Evolutionary conservation across 1,140 invertebrate genomes (phyloP), one percentile per base, ranked within the genome.

Genomic region (Dreissena rostriformis): DNA sequence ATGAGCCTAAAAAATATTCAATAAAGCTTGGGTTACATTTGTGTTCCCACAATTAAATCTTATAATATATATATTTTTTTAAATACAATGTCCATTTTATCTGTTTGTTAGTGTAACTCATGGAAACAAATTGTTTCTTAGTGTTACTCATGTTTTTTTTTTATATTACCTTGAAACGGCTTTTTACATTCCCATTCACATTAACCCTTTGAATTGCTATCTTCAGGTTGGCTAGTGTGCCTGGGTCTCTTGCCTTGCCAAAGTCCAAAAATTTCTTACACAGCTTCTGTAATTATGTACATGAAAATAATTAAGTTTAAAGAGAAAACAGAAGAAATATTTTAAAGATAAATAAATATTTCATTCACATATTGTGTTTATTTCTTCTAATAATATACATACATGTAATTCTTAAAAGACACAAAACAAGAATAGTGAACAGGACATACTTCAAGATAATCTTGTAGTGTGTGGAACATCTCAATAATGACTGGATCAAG

Each of bases 111-210:
- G 39, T 39, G 39, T 39, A 5, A 39, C 8, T 39, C 39, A 8
- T 39, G 39, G 39, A 39, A 39, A 39, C 39, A 39, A 39, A 39
- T 39, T 39, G 39, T 39, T 39, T 39, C 39, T 39, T 39, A 39
- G 8, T 39, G 39, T 39, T 39, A 39, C 39, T 39, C 39, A 39
- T 39, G 29, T 5, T 4, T 39, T 68, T 17, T 22, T 39, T 68
- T 28, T 4, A 14, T 17, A 17, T 68, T 68, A 39, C 51, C 28
- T 73, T 51, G 11, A 49, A 73, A 26, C 71, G 71, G 51, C 71
- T 73, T 73, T 73, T 73, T 19, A 73, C 71, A 73, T 73, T 73
- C 51, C 71, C 71, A 73, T 73, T 73, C 19, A 73, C 71, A 73
- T 73, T 73, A 17, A 26, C 49, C 26, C 71, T 73, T 26, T 73